phyloP scores from a whole-genome alignment of 2,797 vertebrate genomes.

The Melopsittacus undulatus region DNA sequence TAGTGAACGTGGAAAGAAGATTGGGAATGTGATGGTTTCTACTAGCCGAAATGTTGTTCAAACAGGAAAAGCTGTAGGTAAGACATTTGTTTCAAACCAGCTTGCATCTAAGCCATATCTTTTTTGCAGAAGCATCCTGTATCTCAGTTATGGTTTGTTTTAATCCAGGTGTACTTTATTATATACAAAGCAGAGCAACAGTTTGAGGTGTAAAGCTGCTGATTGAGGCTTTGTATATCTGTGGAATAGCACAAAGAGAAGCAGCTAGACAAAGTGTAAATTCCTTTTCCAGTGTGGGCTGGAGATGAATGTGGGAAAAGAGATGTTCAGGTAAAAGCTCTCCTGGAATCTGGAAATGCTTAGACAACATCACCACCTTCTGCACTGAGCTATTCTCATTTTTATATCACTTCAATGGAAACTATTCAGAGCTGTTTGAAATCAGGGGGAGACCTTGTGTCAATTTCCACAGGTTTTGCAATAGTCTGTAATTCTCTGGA shows the following conservation, averaged over 20 bases:
- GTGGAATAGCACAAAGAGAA: background rate
- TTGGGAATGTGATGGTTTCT: conserved; percentile 92
- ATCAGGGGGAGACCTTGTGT: background rate
- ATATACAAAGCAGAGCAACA: background rate
- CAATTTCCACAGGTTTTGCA: background rate
- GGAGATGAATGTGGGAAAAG: background rate
- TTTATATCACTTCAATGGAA: background rate
- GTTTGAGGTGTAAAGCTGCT: background rate
- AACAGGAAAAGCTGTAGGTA: conserved; percentile 94
- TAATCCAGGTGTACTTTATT: background rate
- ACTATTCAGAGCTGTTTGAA: background rate
- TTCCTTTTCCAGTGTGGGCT: background rate
- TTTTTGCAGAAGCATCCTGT: background rate
- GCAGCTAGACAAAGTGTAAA: background rate
- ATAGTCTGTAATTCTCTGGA: background rate
- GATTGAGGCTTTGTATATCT: background rate
- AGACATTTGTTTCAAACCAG: conserved; percentile 19
- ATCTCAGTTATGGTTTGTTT: background rate
- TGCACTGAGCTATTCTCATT: background rate
- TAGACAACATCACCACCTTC: too few species aligned
- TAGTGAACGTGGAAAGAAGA: conserved; percentile 95
- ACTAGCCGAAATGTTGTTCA: conserved; percentile 95
- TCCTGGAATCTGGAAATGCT: background rate
- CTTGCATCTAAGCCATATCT: rapidly evolving
- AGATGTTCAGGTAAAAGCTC: background rate